A percentile compares a stretch with the other conserved stretches of the same genome.
phyloP scores from a whole-genome alignment of 2,888 invertebrate species.

The Tridacna crocea region DNA sequence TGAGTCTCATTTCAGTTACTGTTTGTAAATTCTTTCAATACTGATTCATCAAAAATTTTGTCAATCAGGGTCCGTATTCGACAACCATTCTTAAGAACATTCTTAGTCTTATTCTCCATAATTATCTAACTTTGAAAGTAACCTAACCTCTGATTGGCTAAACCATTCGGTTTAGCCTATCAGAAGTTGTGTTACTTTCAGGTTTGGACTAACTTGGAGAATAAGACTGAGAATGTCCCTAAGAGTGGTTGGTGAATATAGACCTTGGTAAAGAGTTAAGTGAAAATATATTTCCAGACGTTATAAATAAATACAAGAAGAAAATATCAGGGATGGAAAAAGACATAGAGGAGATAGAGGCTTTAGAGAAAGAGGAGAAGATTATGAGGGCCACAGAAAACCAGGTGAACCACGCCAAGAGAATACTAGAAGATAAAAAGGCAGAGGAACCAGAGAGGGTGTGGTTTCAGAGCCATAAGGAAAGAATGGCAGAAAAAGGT shows the following conservation, averaged over 20 bases:
- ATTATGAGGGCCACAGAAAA: conserved; percentile 94
- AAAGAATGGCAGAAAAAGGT: conserved; percentile 88
- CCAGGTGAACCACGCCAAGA: conserved; percentile 90
- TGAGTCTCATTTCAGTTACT: too few species aligned
- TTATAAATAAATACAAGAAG: conserved; percentile 93
- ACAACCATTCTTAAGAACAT: too few species aligned
- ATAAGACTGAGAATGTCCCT: too few species aligned
- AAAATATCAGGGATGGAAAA: conserved; percentile 90
- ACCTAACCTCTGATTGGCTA: too few species aligned
- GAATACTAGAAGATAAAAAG: conserved; percentile 86
- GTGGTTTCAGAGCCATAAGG: conserved; percentile 95
- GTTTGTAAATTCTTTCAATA: too few species aligned
- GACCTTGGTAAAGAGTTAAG: too few species aligned
- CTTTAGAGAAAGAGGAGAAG: conserved; percentile 91
- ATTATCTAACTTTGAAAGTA: too few species aligned
- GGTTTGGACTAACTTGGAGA: too few species aligned
- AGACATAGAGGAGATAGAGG: conserved; percentile 92
- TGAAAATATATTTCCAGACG: conserved; percentile 86
- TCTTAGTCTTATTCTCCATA: too few species aligned
- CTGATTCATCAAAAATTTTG: background rate
- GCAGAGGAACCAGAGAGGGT: conserved; percentile 76
- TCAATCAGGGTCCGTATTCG: background rate
- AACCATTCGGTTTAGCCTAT: too few species aligned
- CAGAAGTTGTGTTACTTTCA: too few species aligned
- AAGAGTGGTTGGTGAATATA: too few species aligned